Evolutionary conservation across 2,888 invertebrate species (phyloP), one percentile per base, ranked within the genome.

Genomic region (Mongoloraphidia duomilia): DNA sequence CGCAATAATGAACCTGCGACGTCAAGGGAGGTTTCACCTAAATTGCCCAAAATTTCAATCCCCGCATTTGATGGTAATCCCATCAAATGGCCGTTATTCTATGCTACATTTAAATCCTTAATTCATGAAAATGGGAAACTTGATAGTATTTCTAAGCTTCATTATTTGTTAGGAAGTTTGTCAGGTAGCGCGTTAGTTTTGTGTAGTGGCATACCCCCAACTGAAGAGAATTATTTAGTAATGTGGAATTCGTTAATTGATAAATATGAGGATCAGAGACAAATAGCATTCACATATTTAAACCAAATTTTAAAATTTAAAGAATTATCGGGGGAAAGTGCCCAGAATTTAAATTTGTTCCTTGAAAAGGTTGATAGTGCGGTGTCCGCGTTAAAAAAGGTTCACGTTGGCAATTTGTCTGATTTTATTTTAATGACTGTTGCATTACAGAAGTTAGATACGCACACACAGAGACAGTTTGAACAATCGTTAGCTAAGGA

Each of bases 51-150:
- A 47, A 47, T 47, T 17, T 17, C 39, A n/a, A 41, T 47, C 12
- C 12, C 35, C 11, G 13, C 3, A 9, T 47, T 47, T 41, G 26
- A 46, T 12, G 42, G 42, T 9, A 35, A 33, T n/a, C 47, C 35
- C 1, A 14, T 35, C 3, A 42, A 47, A 33, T 47, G 41, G 47
- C 17, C 35, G 34, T 17, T 35, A 41, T 47, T 41, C 36, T 34
- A 47, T 47, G 47, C 47, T 34, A 50, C 47, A 13, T 48, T 50
- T 26, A 44, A 45, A 44, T 48, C 44, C 17, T 36, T 47, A 26
- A 42, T 48, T 35, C 50, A 50, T 39, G 50, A 46, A 36, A 47
- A 47, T 47, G 26, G 17, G 13, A 41, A 34, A 40, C n/a, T 40
- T 8, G 40, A 40, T 40, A 36, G 34, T 43, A 13, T 36, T n/a